Evolutionary conservation across 2,888 invertebrate genomes (phyloP), one percentile per base, ranked within the genome.

Genomic region (Prosapia bicincta): DNA sequence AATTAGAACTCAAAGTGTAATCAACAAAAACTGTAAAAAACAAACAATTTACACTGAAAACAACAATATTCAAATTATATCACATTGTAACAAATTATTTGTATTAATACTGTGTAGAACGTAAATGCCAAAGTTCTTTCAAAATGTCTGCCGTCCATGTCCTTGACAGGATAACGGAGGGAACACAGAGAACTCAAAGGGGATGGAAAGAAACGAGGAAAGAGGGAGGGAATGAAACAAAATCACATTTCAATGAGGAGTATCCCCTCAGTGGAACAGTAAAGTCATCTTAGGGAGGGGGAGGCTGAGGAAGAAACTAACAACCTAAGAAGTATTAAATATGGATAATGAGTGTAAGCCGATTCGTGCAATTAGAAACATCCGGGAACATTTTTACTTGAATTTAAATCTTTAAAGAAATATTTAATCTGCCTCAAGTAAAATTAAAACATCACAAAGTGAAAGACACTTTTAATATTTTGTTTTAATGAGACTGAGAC

Each of bases 361-460:
- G 78, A 79, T 80, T 79, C 78, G 76, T 78, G 78, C 80, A 79
- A 80, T 79, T 80, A 78, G 78, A 80, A 78, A 78, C 77, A 77
- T 77, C 75, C 72, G 43, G 72, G 65, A 72, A 71, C 76, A 69
- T 72, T 72, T 72, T 76, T 72, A 65, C 65, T 69, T 26, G 24
- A 23, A 72, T 66, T 67, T 72, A 28, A 54, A 20, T 20, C 9
- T 54, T 54, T n/a, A 54, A 54, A 54, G 54, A 54, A 54, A 54
- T 54, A 54, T 54, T 54, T 54, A 54, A 54, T 54, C 54, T 20
- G 20, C 20, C 20, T 5, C 9, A 30, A 30, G 30, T n/a, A n/a
- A n/a, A n/a, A n/a, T n/a, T n/a, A n/a, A n/a, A n/a, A n/a, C n/a
- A n/a, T n/a, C n/a, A n/a, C n/a, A n/a, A n/a, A n/a, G n/a, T n/a